Evolutionary conservation across 2,888 invertebrate genomes (phyloP), one percentile per base, ranked within the genome.

Genomic region (Melipona beecheii): DNA sequence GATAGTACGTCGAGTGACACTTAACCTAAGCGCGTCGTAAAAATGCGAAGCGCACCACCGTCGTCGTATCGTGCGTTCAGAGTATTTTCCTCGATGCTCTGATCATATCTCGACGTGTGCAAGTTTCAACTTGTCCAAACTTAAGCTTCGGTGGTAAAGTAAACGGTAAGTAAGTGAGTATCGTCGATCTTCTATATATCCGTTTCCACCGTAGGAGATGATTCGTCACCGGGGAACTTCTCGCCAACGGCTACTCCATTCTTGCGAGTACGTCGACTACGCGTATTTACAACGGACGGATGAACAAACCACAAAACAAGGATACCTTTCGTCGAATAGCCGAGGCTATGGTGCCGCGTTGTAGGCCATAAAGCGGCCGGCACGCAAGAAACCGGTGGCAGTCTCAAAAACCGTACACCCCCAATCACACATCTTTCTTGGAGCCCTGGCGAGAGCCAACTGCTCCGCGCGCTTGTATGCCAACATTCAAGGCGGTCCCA

Each of bases 371-470:
- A 68, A 81, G 76, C 83, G 81, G 84, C 89, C 88, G 87, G 85
- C 83, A 84, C 77, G 75, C 79, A 75, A 71, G 77, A 78, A 78
- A 87, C 83, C 78, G 84, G 83, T 84, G 80, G 78, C 83, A 77
- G 80, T 78, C 77, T 81, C 77, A 77, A 81, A 70, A 78, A 81
- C 78, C 81, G 70, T 78, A 82, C 77, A 86, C 82, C 86, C 74
- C 86, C 86, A 74, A 76, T 71, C 75, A 69, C 85, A 84, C 92
- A 92, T 92, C 91, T 87, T 92, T 88, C 86, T 88, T 76, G 88
- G 90, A 90, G 89, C 91, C 89, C 92, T 90, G 92, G 90, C 91
- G 85, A 91, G 87, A 89, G 92, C 91, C 91, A 90, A 93, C 91
- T 92, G 90, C 83, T 79, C 78, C 84, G 73, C 87, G 81, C 85